Evolutionary conservation across 2,888 invertebrate species (phyloP), one percentile per base, ranked within the genome.

Genomic region (Smittia sp.): DNA sequence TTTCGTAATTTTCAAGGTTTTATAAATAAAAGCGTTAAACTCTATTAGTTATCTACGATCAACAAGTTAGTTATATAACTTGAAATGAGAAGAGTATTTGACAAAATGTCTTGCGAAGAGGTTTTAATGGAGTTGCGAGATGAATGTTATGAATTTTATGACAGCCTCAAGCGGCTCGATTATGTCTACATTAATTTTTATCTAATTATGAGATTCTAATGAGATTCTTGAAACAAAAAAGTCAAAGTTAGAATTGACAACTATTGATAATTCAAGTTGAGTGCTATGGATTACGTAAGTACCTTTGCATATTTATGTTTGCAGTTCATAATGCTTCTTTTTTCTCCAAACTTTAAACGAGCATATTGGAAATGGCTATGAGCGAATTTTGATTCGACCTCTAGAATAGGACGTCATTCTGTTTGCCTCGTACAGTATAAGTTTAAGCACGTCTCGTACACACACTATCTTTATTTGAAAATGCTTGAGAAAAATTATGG

Each of bases 251-350:
- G n/a, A n/a, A n/a, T n/a, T n/a, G n/a, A n/a, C 80, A 24, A 80
- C 78, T n/a, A 15, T 80, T 81, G 81, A 78, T 79, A 58, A 78
- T 81, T 18, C 80, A 80, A 74, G 81, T 81, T 73, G 81, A 81
- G 75, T 81, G 68, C 38, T 75, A 75, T 22, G 58, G 74, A 9
- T 68, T n/a, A n/a, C n/a, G n/a, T n/a, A n/a, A n/a, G n/a, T n/a
- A n/a, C n/a, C n/a, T n/a, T n/a, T n/a, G n/a, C n/a, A n/a, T n/a
- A n/a, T n/a, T n/a, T n/a, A n/a, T n/a, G n/a, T n/a, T n/a, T n/a
- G n/a, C n/a, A n/a, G n/a, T n/a, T n/a, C n/a, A n/a, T n/a, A n/a
- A n/a, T n/a, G n/a, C n/a, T n/a, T n/a, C n/a, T n/a, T n/a, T 39
- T 74, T 75, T 63, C 58, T 75, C 24, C 65, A 74, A 1, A 75